These are phyloP conservation scores for Drosophila prolongata DNA, from an alignment of 2,888 invertebrate genomes.

Conservation along the genomic window DNA sequence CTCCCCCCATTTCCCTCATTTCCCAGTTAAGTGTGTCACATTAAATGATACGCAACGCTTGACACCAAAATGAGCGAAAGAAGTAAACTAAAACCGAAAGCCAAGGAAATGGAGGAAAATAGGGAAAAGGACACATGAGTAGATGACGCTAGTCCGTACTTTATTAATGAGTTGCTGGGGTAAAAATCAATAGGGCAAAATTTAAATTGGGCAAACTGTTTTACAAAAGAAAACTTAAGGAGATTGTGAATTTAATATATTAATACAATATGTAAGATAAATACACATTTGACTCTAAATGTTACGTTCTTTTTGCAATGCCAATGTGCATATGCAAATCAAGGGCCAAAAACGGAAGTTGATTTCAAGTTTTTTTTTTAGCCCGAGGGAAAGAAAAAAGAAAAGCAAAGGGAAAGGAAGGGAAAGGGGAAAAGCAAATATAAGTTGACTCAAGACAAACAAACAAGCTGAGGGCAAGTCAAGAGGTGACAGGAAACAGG, in stretches of 20 bases:
- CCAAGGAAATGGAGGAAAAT: slow-evolving; percentile 6
- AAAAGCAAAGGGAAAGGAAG: background rate
- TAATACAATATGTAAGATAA: background rate
- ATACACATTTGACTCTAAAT: background rate
- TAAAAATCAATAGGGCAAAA: slow-evolving; percentile 49
- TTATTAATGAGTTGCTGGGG: slow-evolving; percentile 60
- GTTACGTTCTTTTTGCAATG: background rate
- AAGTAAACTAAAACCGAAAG: slow-evolving; percentile 42
- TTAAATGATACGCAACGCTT: slow-evolving; percentile 79
- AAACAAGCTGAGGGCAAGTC: slow-evolving; percentile 34
- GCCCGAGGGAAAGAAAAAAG: background rate
- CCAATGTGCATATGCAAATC: slow-evolving; percentile 57
- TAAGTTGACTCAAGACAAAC: slow-evolving; percentile 31
- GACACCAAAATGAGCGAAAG: slow-evolving; percentile 68
- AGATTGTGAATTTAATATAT: background rate
- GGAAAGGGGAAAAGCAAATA: slow-evolving; percentile 11
- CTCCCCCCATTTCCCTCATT: slow-evolving; percentile 8
- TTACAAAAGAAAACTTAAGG: too few relatives aligned
- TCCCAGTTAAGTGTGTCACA: slow-evolving; percentile 63
- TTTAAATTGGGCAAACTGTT: background rate
- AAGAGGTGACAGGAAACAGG: slow-evolving; percentile 40
- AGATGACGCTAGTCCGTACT: slow-evolving; percentile 21
- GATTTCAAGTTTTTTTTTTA: slow-evolving; percentile 50
- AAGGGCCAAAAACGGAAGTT: slow-evolving; percentile 60
- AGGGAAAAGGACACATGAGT: slow-evolving; percentile 1